Evolutionary conservation across 2,113 vertebrate species (phyloP).

Genomic region (Suricata suricatta): DNA sequence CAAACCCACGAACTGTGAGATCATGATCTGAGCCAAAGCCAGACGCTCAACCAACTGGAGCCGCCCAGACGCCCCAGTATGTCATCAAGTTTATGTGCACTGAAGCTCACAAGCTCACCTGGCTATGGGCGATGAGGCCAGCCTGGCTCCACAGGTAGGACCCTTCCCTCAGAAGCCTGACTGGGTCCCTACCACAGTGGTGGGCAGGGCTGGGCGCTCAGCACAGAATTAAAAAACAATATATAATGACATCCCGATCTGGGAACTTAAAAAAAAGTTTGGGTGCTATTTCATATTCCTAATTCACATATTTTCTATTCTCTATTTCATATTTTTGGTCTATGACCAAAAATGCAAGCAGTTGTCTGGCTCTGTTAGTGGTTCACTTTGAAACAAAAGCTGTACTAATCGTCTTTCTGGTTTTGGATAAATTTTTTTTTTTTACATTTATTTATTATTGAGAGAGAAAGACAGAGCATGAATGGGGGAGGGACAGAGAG

Average conservation of each 20-base stretch:
- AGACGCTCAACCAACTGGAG: too few species aligned
- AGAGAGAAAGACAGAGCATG: too few species aligned
- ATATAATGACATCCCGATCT: neutral
- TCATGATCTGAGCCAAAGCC: too few species aligned
- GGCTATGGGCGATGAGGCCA: fast-evolving
- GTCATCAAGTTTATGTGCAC: neutral
- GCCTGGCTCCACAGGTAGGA: neutral
- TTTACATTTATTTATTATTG: too few species aligned
- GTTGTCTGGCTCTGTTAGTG: neutral
- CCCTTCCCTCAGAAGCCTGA: too few species aligned
- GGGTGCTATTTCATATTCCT: neutral
- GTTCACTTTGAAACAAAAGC: neutral
- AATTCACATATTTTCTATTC: too few species aligned
- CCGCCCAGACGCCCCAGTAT: neutral
- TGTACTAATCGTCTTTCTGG: neutral
- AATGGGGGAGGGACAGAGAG: too few species aligned
- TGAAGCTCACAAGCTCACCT: fast-evolving
- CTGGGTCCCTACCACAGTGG: fast-evolving
- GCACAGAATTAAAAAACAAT: neutral
- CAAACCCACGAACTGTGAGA: too few species aligned
- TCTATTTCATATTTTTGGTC: neutral
- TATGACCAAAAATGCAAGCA: neutral
- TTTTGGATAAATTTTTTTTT: neutral
- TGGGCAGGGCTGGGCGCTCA: neutral
- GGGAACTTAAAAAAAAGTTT: neutral